Base-by-base conservation (phyloP, 1,140 invertebrate species). In the Thaumatotibia leucotreta region DNA sequence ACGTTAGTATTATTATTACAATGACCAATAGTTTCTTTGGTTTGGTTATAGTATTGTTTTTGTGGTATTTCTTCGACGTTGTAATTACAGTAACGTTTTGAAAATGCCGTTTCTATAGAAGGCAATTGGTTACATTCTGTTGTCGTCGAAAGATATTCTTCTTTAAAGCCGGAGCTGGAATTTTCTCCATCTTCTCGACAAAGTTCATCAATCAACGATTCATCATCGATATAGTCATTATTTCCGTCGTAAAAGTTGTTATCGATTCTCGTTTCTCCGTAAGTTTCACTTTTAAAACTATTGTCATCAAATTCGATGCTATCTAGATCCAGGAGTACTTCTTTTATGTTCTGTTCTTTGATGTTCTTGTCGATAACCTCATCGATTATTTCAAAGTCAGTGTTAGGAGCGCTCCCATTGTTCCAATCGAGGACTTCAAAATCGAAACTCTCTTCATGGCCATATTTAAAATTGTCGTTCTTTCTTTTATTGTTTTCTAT, bases 91-190 rank as follows among this genome's bases (percentile, higher is more conserved):
- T 89, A 91, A 4, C 86, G 79, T 65, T 90, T 92, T 2, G 90
- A 88, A 75, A 92, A 91, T 8, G 83, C 91, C n/a, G 89, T 90
- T 52, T 92, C 91, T 61, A 92, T 86, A 0, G 91, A 86, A 1
- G 91, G 91, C 33, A 92, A 66, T 17, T 80, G 73, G 72, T 83
- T 83, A 31, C 69, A 76, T n/a, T 91, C 85, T 65, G 79, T 77
- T 27, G 65, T 61, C 9, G 75, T 66, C 50, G 78, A 76, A 49
- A 86, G 73, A 66, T 83, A 86, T 29, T 90, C 87, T 65, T 91
- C 88, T 29, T 85, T 83, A 27, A 88, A 90, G 14, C 71, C 76
- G 65, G 87, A 52, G 22, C 77, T 72, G 62, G 79, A 82, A 20
- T 79, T 77, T 64, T 90, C 86, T 29, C 74, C 70, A 49, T 90